phyloP scores from a whole-genome alignment of 2,888 invertebrate genomes.

The Pyrochroa serraticornis region DNA sequence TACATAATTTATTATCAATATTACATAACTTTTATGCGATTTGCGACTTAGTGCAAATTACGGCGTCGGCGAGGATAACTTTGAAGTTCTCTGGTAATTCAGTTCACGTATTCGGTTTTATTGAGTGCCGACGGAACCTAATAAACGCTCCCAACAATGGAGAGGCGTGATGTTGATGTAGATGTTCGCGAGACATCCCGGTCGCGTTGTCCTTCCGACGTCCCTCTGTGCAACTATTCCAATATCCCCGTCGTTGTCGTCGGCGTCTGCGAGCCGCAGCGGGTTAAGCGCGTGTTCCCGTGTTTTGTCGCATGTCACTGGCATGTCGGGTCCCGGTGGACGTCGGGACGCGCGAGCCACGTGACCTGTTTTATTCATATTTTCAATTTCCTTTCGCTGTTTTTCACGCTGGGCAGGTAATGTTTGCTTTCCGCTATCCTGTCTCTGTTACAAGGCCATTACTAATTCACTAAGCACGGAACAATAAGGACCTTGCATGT shows the following conservation, averaged over 20 bases:
- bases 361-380: conserved; percentile 43
- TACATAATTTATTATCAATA: too few relatives aligned
- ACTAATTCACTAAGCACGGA: conserved; percentile 30
- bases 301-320: conserved; percentile 32
- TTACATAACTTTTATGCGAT: too few relatives aligned
- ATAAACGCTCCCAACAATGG: conserved; percentile 35
- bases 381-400: conserved; percentile 40
- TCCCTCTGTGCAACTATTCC: conserved; percentile 25
- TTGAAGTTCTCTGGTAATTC: conserved; percentile 13
- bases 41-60: too few relatives aligned
- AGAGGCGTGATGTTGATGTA: conserved; percentile 34
- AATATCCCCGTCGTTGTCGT: conserved; percentile 18
- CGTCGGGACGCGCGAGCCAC: conserved; percentile 28
- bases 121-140: conserved; percentile 39
- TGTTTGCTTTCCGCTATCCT: conserved; percentile 35
- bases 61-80: too few relatives aligned
- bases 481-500: conserved; percentile 7
- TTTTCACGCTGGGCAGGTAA: conserved; percentile 37
- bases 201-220: conserved; percentile 7
- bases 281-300: conserved; percentile 22
- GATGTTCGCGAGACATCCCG: conserved; percentile 31
- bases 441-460: conserved; percentile 29
- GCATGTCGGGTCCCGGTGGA: conserved; percentile 28
- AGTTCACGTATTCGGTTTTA: conserved; percentile 36
- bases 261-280: conserved; percentile 7